A percentile compares a stretch with the other conserved stretches of the same genome.
Conservation (phyloP, 2,888 invertebrate species). For the Ennomos quercinarius region DNA sequence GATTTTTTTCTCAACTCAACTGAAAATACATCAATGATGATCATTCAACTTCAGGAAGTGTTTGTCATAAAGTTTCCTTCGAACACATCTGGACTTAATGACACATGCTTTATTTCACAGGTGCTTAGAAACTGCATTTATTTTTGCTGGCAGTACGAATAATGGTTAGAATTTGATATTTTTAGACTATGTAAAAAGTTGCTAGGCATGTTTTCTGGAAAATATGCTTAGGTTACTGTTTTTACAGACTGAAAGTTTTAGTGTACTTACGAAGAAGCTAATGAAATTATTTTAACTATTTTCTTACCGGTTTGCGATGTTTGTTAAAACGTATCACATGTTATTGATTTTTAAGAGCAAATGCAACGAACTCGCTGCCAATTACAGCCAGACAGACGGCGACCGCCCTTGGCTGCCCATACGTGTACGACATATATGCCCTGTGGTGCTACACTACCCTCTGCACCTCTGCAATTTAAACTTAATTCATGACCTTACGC, state of each 20-base stretch:
- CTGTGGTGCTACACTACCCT: conserved; percentile 18
- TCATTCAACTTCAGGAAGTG: conserved; percentile 5
- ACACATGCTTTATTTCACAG: conserved; percentile 14
- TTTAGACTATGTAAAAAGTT: conserved; percentile 6
- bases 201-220: conserved; percentile 4
- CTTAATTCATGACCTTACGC: conserved; percentile 3
- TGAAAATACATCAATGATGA: no score
- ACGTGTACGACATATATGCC: conserved; percentile 28
- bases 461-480: conserved; percentile 30
- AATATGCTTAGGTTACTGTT: no score
- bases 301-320: conserved; percentile 15
- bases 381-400: conserved; percentile 31
- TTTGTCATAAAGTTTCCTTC: conserved; percentile 8
- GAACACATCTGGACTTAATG: conserved; percentile 13
- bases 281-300: background rate
- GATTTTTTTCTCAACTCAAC: no score
- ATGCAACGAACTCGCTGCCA: conserved; percentile 31
- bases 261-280: no score
- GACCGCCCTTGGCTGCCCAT: conserved; percentile 56
- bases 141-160: conserved; percentile 6
- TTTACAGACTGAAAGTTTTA: no score
- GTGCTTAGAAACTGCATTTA: conserved; percentile 14
- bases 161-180: background rate
- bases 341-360: conserved; percentile 22
- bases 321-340: conserved; percentile 2